Conservation (phyloP, 2,113 vertebrate species). For the Hippocampus barbouri region DNA sequence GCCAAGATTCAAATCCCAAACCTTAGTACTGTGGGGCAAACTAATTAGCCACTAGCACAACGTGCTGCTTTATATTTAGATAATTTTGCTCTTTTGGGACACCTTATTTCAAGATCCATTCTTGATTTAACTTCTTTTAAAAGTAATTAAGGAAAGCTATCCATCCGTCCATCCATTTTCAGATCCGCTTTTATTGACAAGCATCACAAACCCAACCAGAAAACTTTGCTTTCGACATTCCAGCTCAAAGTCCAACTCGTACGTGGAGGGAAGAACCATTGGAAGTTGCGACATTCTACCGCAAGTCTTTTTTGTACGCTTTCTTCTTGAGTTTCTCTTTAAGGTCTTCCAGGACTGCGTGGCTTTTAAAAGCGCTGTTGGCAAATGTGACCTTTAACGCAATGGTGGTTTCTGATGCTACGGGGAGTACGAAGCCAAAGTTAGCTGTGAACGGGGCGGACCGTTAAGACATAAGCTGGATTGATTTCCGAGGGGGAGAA, state of each 20-base stretch:
- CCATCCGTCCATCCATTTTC: no score
- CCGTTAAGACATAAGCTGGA: background rate
- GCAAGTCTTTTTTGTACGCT: background rate
- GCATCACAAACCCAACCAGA: no score
- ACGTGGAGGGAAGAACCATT: background rate
- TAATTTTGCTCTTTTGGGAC: no score
- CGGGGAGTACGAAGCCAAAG: background rate
- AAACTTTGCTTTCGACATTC: background rate
- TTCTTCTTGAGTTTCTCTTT: background rate
- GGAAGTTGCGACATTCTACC: background rate
- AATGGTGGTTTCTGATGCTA: background rate
- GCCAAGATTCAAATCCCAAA: no score
- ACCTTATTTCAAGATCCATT: no score
- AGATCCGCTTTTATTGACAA: no score
- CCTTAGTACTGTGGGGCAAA: no score
- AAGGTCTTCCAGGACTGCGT: background rate
- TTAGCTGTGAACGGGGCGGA: background rate
- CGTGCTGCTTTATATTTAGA: no score
- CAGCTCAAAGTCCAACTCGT: background rate
- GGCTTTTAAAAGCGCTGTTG: background rate
- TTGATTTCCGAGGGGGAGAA: slow-evolving; percentile 27
- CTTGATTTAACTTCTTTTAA: no score
- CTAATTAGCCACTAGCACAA: no score
- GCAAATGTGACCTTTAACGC: slow-evolving; percentile 4
- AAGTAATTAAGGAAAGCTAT: no score